Base-by-base conservation (phyloP, 2,113 vertebrate genomes). In the Prochilodus magdalenae region DNA sequence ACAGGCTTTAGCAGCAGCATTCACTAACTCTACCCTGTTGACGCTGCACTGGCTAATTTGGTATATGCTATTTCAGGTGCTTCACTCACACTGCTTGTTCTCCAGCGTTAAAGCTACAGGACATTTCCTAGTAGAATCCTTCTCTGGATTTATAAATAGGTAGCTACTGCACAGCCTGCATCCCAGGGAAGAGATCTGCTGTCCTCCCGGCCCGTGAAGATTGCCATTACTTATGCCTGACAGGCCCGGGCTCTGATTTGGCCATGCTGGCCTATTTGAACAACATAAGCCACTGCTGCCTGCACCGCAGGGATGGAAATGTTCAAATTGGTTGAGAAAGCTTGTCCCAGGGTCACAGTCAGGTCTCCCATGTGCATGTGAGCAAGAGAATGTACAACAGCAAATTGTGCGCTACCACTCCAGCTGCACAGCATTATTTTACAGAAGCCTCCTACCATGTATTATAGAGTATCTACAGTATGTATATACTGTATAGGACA, bases 141-240 rank as follows among this genome's bases (percentile, higher is more conserved):
- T 88, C 83, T 86, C 74, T 75, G 83, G 87, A 89, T 92, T 93
- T 94, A 93, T 92, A 94, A 94, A 94, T 93, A 94, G 92, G 85
- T 89, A 85, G 90, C 87, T 89, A 90, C 89, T 91, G 90, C 88
- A 88, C 83, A 75, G 91, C 84, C 91, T 89, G 91, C 89, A 92
- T 93, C 86, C 87, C 88, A 89, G 88, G 91, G 90, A 94, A 92
- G 91, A 92, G 91, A 93, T 92, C 90, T 92, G 88, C 83, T 84
- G 90, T 89, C 90, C 92, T 93, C 92, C 92, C 90, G 86, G 90
- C 88, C 90, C 87, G 83, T 93, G 90, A 89, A 93, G 91, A 93
- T 94, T 93, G 90, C 90, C 92, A 93, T 94, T 94, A 93, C 93
- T 94, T 94, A 94, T 93, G 92, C 88, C 91, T 93, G 93, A 94